Evolutionary conservation across 2,797 vertebrate species (phyloP).

Genomic region (Acrossocheilus fasciatus): DNA sequence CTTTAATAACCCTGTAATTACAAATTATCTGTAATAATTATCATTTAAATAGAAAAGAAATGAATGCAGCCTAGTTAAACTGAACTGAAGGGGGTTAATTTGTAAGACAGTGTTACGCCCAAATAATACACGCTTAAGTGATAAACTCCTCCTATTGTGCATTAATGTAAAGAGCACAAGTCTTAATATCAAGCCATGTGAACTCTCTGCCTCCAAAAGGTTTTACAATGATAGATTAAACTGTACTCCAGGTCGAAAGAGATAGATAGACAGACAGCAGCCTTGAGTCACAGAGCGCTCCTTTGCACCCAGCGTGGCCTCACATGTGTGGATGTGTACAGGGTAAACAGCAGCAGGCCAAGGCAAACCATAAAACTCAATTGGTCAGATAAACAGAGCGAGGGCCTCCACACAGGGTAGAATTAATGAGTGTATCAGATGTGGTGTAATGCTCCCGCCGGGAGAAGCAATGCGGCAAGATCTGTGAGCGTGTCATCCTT

Average conservation of each 20-base stretch:
- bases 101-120: not conserved
- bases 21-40: not conserved
- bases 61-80: not conserved
- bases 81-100: not conserved
- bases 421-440: slow-evolving; percentile 70
- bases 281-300: slow-evolving; percentile 36
- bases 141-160: not conserved
- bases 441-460: slow-evolving; percentile 51
- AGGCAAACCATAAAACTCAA: slow-evolving; percentile 66
- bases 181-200: not conserved
- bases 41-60: not conserved
- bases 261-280: slow-evolving; percentile 15
- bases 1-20: not conserved
- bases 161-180: slow-evolving; percentile 8
- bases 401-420: slow-evolving; percentile 52
- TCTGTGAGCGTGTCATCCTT: slow-evolving; percentile 59
- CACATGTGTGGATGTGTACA: slow-evolving; percentile 59
- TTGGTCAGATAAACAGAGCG: slow-evolving; percentile 64
- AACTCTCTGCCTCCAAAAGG: slow-evolving; percentile 15
- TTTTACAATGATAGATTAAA: slow-evolving; percentile 36
- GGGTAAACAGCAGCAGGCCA: slow-evolving; percentile 63
- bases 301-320: slow-evolving; percentile 54
- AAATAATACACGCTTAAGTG: not conserved
- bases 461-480: slow-evolving; percentile 57
- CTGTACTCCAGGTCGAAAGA: slow-evolving; percentile 31